Evolutionary conservation across 2,888 invertebrate species (phyloP).

Genomic region (Nomada flava): DNA sequence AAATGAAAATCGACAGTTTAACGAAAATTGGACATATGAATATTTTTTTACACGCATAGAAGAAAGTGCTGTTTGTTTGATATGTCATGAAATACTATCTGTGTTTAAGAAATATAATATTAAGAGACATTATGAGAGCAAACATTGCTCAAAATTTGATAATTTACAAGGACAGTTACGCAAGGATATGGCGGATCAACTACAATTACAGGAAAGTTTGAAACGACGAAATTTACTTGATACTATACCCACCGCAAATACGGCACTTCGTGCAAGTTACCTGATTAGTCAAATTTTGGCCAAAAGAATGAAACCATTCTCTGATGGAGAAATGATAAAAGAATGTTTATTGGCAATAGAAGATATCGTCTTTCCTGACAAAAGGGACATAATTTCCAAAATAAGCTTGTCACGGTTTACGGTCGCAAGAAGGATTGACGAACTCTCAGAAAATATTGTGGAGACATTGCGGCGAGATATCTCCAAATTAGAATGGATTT

Average conservation of each 20-base stretch:
- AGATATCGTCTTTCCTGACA: not conserved
- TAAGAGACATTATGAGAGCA: not conserved
- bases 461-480: no score
- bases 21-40: not conserved
- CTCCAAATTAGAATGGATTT: no score
- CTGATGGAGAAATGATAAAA: conserved; percentile 2
- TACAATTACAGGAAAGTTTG: not conserved
- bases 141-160: not conserved
- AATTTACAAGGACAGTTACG: no score
- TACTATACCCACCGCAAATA: not conserved
- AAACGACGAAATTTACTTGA: not conserved
- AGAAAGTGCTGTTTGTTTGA: not conserved
- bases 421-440: not conserved
- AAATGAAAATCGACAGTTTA: not conserved
- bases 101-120: not conserved
- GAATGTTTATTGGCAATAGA: not conserved
- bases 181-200: no score
- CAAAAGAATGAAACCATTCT: not conserved
- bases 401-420: not conserved
- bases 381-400: conserved; percentile 1
- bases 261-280: not conserved
- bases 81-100: not conserved
- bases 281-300: not conserved
- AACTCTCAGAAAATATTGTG: not conserved
- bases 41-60: not conserved